These are phyloP conservation scores for Ophonus ardosiacus DNA, from an alignment of 2,888 invertebrate species.

Conservation along the genomic window DNA sequence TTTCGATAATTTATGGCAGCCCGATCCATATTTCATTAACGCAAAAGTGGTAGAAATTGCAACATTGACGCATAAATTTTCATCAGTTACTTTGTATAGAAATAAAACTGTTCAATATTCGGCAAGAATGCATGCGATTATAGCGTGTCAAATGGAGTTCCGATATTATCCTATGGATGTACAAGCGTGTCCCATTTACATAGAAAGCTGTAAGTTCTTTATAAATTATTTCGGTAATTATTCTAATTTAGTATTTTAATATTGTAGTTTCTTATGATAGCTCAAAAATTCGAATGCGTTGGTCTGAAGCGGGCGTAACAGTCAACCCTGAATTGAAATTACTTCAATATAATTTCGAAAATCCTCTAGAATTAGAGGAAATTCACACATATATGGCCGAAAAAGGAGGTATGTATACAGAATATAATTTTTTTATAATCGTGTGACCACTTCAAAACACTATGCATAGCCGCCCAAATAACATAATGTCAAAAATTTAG, in stretches of 20 bases:
- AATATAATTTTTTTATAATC: too few relatives aligned
- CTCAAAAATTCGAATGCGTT: conserved; percentile 85
- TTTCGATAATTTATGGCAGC: conserved; percentile 92
- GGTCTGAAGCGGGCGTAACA: conserved; percentile 86
- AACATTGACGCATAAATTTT: conserved; percentile 87
- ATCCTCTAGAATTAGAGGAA: conserved; percentile 84
- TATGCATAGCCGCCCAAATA: too few relatives aligned
- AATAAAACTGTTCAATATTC: conserved; percentile 90
- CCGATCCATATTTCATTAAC: conserved; percentile 90
- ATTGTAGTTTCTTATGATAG: conserved; percentile 87
- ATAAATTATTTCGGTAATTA: background rate
- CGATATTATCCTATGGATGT: conserved; percentile 92
- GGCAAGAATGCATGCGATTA: conserved; percentile 90
- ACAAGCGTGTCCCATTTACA: conserved; percentile 89
- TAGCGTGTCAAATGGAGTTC: conserved; percentile 93
- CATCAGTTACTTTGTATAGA: conserved; percentile 87
- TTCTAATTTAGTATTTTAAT: conserved; percentile 29
- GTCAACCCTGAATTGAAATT: conserved; percentile 89
- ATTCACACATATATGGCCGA: conserved; percentile 86
- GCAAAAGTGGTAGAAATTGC: conserved; percentile 92
- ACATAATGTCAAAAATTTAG: too few relatives aligned
- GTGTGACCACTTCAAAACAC: too few relatives aligned
- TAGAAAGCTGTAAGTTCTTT: conserved; percentile 87
- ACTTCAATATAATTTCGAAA: conserved; percentile 87
- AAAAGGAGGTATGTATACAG: conserved; percentile 84